Percentiles rank a stretch among this genome's conserved stretches.
Conservation (phyloP, 2,113 vertebrate genomes). For the Corythornis vintsioides region DNA sequence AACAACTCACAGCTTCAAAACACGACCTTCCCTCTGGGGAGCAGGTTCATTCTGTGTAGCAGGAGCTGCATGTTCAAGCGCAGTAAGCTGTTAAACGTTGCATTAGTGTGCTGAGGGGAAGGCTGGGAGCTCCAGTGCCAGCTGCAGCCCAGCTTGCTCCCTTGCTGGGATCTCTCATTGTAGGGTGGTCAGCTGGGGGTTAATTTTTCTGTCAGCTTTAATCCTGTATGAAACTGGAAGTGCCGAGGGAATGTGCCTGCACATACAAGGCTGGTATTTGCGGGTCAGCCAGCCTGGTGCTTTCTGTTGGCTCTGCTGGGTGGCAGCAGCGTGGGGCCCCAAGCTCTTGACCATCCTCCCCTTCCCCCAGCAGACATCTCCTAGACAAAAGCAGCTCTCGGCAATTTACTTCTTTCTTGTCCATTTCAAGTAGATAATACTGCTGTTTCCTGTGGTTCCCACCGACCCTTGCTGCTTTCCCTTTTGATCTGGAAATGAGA, state of each 20-base stretch:
- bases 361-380: neutral
- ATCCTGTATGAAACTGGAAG: neutral
- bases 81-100: conserved; percentile 11
- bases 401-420: conserved; percentile 26
- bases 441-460: conserved; percentile 29
- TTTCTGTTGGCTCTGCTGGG: conserved; percentile 22
- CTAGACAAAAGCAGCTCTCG: conserved; percentile 26
- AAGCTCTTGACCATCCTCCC: neutral
- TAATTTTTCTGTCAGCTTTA: conserved; percentile 36
- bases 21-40: neutral
- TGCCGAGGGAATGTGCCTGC: conserved; percentile 23
- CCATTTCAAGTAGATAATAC: conserved; percentile 22
- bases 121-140: neutral
- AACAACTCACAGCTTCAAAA: neutral
- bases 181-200: conserved; percentile 2
- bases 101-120: neutral
- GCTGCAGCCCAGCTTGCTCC: neutral
- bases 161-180: neutral
- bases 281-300: neutral
- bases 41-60: neutral
- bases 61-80: neutral
- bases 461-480: conserved; percentile 31
- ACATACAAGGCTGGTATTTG: conserved; percentile 33
- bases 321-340: conserved; percentile 2
- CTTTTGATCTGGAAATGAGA: conserved; percentile 33